phyloP scores from a whole-genome alignment of 2,113 vertebrate genomes.

The Oostethus manadensis region DNA sequence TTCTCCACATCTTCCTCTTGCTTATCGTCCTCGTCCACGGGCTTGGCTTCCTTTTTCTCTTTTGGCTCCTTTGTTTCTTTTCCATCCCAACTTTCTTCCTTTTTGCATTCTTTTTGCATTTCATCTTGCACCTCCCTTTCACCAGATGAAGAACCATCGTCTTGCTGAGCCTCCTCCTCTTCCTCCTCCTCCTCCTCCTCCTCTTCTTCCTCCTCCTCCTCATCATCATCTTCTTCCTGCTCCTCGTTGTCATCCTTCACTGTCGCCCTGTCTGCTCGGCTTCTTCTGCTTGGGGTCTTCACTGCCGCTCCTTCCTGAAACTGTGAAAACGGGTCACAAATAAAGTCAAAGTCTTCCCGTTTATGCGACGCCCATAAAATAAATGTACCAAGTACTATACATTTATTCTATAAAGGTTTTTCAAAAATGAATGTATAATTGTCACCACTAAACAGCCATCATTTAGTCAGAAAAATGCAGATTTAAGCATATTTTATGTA shows the following conservation, averaged over 20 bases:
- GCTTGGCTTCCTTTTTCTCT: slow-evolving; percentile 82
- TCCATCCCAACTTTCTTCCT: slow-evolving; percentile 78
- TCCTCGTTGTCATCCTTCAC: slow-evolving; percentile 40
- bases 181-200: slow-evolving; percentile 60
- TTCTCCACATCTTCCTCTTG: slow-evolving; percentile 78
- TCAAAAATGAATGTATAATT: no score
- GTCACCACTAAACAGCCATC: no score
- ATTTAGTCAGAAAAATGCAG: no score
- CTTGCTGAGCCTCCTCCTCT: slow-evolving; percentile 67
- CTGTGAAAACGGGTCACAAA: slow-evolving; percentile 6
- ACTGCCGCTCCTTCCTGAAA: slow-evolving; percentile 74
- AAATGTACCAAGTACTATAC: no score
- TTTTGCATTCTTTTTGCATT: slow-evolving; percentile 81
- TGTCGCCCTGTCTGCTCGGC: slow-evolving; percentile 74
- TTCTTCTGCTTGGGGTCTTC: slow-evolving; percentile 78
- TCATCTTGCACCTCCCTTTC: slow-evolving; percentile 78
- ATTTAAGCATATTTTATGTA: no score
- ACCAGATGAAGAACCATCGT: slow-evolving; percentile 70
- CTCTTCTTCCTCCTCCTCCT: slow-evolving; percentile 70
- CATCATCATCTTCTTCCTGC: slow-evolving; percentile 44
- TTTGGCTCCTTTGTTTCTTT: slow-evolving; percentile 84
- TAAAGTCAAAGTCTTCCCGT: neutral
- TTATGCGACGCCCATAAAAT: no score
- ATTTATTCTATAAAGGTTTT: no score
- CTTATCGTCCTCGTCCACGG: slow-evolving; percentile 77